These are phyloP conservation scores for Cheiracanthium punctorium DNA, from an alignment of 2,888 invertebrate species.

Conservation along the genomic window DNA sequence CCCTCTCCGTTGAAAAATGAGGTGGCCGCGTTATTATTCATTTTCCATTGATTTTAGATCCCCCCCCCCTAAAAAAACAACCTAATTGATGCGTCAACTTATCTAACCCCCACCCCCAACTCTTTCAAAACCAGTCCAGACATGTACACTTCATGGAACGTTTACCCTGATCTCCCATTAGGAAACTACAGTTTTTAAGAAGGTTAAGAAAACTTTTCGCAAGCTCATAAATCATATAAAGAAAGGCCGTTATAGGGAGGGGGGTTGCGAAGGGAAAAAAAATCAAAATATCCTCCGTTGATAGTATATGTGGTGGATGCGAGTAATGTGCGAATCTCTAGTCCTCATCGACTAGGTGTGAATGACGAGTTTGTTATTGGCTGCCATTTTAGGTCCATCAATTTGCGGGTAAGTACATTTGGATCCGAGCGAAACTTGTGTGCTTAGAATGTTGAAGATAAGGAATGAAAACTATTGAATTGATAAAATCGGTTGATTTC, in stretches of 20 bases:
- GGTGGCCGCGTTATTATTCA: conserved; percentile 3
- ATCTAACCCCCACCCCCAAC: conserved; percentile 2
- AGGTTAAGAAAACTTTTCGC: conserved; percentile 18
- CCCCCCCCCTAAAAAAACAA: not conserved
- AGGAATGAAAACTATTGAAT: conserved; percentile 67
- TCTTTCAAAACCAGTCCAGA: not conserved
- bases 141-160: conserved; percentile 15
- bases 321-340: conserved; percentile 12
- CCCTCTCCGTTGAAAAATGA: not conserved
- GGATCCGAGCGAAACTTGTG: conserved; percentile 36
- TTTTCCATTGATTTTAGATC: conserved; percentile 7
- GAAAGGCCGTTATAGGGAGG: conserved; percentile 22
- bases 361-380: conserved; percentile 61
- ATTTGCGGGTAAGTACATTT: conserved; percentile 62
- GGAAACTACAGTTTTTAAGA: conserved; percentile 30
- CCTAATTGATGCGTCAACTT: conserved; percentile 10
- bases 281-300: not conserved
- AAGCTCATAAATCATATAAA: conserved; percentile 51
- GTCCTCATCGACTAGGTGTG: too few relatives aligned
- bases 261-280: not conserved
- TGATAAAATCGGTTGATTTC: conserved; percentile 56
- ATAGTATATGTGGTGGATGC: conserved; percentile 12
- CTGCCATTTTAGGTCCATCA: conserved; percentile 48
- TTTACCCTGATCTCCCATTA: conserved; percentile 21
- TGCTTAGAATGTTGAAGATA: conserved; percentile 27